Base-by-base conservation (phyloP, 2,797 vertebrate genomes). In the Pseudocheirus occidentalis region DNA sequence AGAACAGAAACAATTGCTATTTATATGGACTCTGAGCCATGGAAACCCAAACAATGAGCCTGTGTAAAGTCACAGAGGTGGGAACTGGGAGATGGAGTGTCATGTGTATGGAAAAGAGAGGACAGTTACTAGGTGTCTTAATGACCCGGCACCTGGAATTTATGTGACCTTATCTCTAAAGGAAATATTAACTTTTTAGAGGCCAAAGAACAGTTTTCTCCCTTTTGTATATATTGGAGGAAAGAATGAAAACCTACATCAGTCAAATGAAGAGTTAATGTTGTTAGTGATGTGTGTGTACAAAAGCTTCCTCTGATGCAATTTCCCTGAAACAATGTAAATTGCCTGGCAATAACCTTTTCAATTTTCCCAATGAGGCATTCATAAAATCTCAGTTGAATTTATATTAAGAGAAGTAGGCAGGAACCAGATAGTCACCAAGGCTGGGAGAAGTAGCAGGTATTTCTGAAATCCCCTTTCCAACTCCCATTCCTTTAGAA, bases 401-500 rank as follows among this genome's bases (percentile, higher is more conserved):
- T 90, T 81, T 66, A 90, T 9, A 87, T 46, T 50, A 87, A 46
- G 10, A 9, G 53, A 29, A 58, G 1, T 92, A 55, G 40, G 7
- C 18, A 46, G 66, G 66, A 21, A 46, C 40, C 4, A 13, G 18
- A 24, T 46, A 46, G 40, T 27, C 13, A 95, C 10, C 13, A 94
- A 58, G 21, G 55, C 66, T n/a, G 7, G 89, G 91, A 90, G 91
- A 90, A 92, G 89, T 4, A 24, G 21, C 16, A 16, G n/a, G 31
- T 28, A 54, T 16, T 90, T 90, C 29, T 7, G 5, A 6, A 55
- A 29, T 3, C 54, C 6, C 55, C 12, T 52, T 93, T 96, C 40
- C 16, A 0, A 24, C 24, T 40, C 52, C 16, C 46, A 0, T 54
- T 16, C 29, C 34, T 0, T 3, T 18, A 31, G 54, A 31, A 55